phyloP scores from a whole-genome alignment of 2,113 vertebrate species.

The Anoplopoma fimbria region DNA sequence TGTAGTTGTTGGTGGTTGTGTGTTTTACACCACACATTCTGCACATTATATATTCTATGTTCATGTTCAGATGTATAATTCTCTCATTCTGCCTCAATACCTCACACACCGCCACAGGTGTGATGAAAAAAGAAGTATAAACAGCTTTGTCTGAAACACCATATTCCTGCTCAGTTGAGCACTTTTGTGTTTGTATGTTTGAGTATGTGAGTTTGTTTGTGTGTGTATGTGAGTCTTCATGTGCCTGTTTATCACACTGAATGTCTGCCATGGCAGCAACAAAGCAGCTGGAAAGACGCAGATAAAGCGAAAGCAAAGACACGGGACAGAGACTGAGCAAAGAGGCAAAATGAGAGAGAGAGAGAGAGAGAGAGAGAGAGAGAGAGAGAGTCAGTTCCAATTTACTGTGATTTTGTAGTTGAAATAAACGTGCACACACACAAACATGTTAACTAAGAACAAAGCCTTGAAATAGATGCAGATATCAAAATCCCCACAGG shows the following conservation, averaged over 20 bases:
- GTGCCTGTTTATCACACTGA: conserved; percentile 48
- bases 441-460: conserved; percentile 64
- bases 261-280: conserved; percentile 33
- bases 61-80: conserved; percentile 21
- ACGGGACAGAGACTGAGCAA: conserved; percentile 12
- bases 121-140: conserved; percentile 46
- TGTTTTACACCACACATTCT: conserved; percentile 23
- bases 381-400: conserved; percentile 5
- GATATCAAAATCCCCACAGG: conserved; percentile 75
- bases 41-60: conserved; percentile 10
- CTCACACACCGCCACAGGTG: conserved; percentile 45
- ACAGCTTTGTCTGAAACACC: conserved; percentile 47
- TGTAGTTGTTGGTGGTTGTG: conserved; percentile 20
- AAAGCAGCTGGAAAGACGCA: conserved; percentile 53
- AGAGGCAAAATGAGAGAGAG: conserved; percentile 37
- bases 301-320: conserved; percentile 50
- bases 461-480: conserved; percentile 80
- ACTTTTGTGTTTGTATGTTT: conserved; percentile 10
- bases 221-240: conserved; percentile 4
- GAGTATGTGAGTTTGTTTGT: conserved; percentile 5
- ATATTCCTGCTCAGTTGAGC: conserved; percentile 31
- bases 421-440: conserved; percentile 52
- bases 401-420: conserved; percentile 51
- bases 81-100: conserved; percentile 40
- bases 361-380: conserved; percentile 1